Conservation (phyloP, 2,888 invertebrate species). For the Stenoptilia bipunctidactyla region DNA sequence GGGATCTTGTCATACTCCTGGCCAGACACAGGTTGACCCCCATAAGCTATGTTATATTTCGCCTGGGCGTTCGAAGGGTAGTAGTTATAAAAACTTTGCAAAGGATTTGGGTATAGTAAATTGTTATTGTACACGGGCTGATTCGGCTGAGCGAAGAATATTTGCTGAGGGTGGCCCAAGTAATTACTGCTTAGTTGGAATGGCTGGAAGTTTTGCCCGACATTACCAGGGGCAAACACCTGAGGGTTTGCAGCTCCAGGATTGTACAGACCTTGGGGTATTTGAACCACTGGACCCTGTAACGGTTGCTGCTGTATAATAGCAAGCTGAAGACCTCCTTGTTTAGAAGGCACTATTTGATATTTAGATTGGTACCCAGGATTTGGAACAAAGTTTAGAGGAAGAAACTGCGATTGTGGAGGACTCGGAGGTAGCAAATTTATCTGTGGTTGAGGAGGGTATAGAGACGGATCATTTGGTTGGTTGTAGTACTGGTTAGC, state of each 20-base stretch:
- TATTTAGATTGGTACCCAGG: slow-evolving; percentile 59
- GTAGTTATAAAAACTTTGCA: slow-evolving; percentile 48
- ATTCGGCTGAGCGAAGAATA: slow-evolving; percentile 44
- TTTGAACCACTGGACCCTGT: slow-evolving; percentile 32
- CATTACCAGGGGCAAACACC: slow-evolving; percentile 25
- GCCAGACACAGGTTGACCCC: slow-evolving; percentile 22
- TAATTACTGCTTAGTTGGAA: slow-evolving; percentile 34
- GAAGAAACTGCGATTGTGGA: slow-evolving; percentile 42
- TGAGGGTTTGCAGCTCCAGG: slow-evolving; percentile 26
- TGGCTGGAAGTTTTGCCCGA: slow-evolving; percentile 32
- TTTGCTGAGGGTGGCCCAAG: slow-evolving; percentile 42
- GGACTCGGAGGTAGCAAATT: slow-evolving; percentile 31
- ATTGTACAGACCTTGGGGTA: slow-evolving; percentile 33
- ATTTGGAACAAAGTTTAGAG: slow-evolving; percentile 47
- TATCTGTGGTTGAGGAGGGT: slow-evolving; percentile 31
- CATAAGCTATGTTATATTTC: slow-evolving; percentile 38
- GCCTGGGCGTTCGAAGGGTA: slow-evolving; percentile 45
- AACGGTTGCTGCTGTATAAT: slow-evolving; percentile 38
- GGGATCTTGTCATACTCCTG: slow-evolving; percentile 44
- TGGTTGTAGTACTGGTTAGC: slow-evolving; percentile 42
- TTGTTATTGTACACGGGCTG: slow-evolving; percentile 30
- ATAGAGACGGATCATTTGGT: slow-evolving; percentile 25
- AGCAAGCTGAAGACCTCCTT: slow-evolving; percentile 45
- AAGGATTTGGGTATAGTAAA: slow-evolving; percentile 37
- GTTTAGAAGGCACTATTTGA: slow-evolving; percentile 48